These are phyloP conservation scores for Rhinoderma darwinii DNA, from an alignment of 2,113 vertebrate genomes.

Conservation along the genomic window DNA sequence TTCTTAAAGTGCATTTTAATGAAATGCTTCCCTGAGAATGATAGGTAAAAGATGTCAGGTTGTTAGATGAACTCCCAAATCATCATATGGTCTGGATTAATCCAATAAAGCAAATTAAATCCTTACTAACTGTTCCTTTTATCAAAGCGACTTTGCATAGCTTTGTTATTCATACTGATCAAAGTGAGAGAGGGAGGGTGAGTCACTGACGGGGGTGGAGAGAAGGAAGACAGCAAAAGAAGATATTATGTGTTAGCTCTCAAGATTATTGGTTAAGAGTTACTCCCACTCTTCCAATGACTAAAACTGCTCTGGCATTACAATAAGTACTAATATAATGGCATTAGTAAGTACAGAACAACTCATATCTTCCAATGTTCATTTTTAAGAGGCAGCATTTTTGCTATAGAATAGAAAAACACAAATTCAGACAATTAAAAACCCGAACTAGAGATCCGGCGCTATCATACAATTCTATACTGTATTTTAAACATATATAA, in stretches of 20 bases:
- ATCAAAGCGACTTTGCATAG: constrained; percentile 38
- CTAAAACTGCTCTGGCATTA: constrained; percentile 55
- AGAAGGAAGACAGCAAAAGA: constrained; percentile 57
- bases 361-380: not conserved
- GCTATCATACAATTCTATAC: not conserved
- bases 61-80: constrained; percentile 18
- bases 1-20: constrained; percentile 57
- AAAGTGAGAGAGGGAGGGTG: constrained; percentile 54
- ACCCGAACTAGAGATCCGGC: not conserved
- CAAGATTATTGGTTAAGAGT: constrained; percentile 54
- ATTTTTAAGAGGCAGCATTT: not conserved
- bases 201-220: constrained; percentile 56
- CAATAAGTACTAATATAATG: constrained; percentile 42
- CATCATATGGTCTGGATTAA: constrained; percentile 41
- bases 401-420: not conserved
- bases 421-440: not conserved
- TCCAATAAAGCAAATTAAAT: constrained; percentile 53
- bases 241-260: constrained; percentile 56
- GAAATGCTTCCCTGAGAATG: not conserved
- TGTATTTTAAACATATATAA: not conserved
- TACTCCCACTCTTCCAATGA: constrained; percentile 60
- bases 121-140: constrained; percentile 38
- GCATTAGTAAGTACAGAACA: constrained; percentile 35
- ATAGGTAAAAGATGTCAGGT: constrained; percentile 15
- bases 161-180: constrained; percentile 50